Conservation (phyloP, 2,888 invertebrate genomes). For the Candidula unifasciata region DNA sequence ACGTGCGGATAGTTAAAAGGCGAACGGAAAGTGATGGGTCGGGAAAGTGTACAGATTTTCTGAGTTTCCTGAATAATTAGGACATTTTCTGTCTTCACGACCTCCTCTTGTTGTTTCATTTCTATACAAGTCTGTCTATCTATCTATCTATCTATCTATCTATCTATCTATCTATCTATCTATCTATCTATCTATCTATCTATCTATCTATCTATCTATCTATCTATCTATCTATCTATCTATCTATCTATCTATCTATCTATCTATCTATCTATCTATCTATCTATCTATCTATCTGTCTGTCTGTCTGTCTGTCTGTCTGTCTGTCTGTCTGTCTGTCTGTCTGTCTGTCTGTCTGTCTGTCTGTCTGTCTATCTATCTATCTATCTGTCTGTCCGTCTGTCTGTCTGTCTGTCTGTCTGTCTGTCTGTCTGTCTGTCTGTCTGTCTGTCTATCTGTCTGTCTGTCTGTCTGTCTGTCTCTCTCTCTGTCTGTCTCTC, state of each 20-base stretch:
- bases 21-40: no score
- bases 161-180: conserved; percentile 1
- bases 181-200: conserved; percentile 29
- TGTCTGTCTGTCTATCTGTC: background rate
- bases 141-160: background rate
- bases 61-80: no score
- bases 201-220: background rate
- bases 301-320: background rate
- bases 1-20: no score
- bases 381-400: no score
- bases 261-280: conserved; percentile 17
- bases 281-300: background rate
- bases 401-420: background rate
- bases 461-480: conserved; percentile 29
- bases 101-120: no score
- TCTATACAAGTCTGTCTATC: background rate
- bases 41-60: no score
- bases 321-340: background rate
- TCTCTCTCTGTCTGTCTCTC: conserved; percentile 18
- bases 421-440: background rate
- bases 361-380: background rate
- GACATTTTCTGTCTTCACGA: no score
- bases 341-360: background rate
- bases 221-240: background rate
- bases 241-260: background rate